Base-by-base conservation (phyloP, 2,888 invertebrate genomes). In the Archaeoteleia sp. region DNA sequence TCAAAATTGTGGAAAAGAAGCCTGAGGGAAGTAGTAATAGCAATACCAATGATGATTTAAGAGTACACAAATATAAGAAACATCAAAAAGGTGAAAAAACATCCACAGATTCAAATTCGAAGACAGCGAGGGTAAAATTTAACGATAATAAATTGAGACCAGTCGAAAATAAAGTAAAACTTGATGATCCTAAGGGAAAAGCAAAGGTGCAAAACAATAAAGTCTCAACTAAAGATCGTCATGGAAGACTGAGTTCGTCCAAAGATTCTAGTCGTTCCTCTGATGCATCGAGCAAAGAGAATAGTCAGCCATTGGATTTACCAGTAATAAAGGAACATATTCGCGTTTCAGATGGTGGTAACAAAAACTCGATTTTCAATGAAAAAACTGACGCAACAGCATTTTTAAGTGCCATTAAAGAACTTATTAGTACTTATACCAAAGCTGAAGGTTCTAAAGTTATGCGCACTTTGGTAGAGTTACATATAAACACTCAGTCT, bases 361-460 rank as follows among this genome's bases (percentile, higher is more conserved):
- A 9, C 1, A 76, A 67, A 32, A 76, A 73, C 32, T 58, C 70
- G 6, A 74, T 78, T n/a, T n/a, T 65, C 1, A 51, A 63, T 15
- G 78, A 75, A 23, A 75, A 74, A 32, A 69, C 76, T 7, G 80
- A 83, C 66, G 67, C 78, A 2, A 72, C 77, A 8, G 69, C 70
- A 1, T 70, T 84, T 29, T 57, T 84, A 4, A 80, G 65, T 55
- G 76, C 79, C 3, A 75, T 85, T 2, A 83, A 83, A 45, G 83
- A 85, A 37, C 49, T 83, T 2, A 71, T 85, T 6, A 81, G 79
- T 23, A 73, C 70, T 1, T 79, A 79, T 20, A 78, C 82, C 0
- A 81, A 80, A 45, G 74, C 79, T 14, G 85, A 84, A 51, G 80
- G 79, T 37, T 65, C 74, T 2, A 83, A 81, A 58, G 74, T 85